phyloP scores from a whole-genome alignment of 1,140 invertebrate genomes.

The Mycetomoellerius zeteki region DNA sequence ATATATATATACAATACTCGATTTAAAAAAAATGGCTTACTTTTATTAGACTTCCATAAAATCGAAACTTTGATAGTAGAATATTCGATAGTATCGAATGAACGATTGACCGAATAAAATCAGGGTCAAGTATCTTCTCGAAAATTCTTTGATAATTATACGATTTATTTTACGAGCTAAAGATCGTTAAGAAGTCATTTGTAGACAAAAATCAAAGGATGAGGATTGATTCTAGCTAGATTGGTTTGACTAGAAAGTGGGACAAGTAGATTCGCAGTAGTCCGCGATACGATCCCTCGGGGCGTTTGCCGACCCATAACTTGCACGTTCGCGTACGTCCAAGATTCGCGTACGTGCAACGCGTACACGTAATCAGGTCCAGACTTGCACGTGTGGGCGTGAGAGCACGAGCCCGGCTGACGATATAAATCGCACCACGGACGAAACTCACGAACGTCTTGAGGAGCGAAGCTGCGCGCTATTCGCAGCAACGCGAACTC shows the following conservation, averaged over 20 bases:
- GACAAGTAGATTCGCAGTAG: slow-evolving; percentile 79
- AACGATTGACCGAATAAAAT: not conserved
- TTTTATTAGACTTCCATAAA: not conserved
- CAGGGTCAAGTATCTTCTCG: not conserved
- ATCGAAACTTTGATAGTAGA: not conserved
- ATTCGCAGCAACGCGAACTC: not conserved
- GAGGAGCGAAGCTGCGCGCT: not conserved
- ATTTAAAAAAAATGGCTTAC: not conserved
- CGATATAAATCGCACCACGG: slow-evolving; percentile 54
- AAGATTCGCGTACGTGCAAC: slow-evolving; percentile 24
- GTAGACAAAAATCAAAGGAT: slow-evolving; percentile 28
- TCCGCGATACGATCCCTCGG: slow-evolving; percentile 75
- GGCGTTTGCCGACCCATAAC: slow-evolving; percentile 78
- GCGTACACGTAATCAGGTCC: not conserved
- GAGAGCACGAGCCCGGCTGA: not conserved
- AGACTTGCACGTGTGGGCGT: not conserved
- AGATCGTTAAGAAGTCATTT: not conserved
- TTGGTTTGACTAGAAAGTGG: slow-evolving; percentile 85
- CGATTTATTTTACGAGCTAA: not conserved
- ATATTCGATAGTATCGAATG: not conserved
- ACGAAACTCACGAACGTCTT: slow-evolving; percentile 23
- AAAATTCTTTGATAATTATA: not conserved
- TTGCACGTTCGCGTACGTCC: slow-evolving; percentile 70
- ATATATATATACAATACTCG: no score
- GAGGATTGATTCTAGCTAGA: slow-evolving; percentile 60